phyloP scores from a whole-genome alignment of 2,797 vertebrate species.

The Paguma larvata region DNA sequence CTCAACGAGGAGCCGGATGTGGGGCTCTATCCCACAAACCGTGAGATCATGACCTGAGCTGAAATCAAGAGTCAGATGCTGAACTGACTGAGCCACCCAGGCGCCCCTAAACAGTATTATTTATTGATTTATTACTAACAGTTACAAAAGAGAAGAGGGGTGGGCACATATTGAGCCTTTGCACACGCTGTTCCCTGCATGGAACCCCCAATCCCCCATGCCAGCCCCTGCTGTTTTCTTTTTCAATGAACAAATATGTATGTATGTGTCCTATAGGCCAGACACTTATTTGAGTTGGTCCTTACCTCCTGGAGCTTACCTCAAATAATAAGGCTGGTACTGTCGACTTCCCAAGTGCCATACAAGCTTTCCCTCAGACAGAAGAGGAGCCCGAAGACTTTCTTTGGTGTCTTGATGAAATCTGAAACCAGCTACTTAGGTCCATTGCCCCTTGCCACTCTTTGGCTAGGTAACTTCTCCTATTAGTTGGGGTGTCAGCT shows the following conservation, averaged over 20 bases:
- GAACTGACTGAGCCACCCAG: too few relatives aligned
- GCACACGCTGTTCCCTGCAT: background rate
- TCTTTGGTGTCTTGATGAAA: constrained; percentile 24
- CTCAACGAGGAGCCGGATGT: too few relatives aligned
- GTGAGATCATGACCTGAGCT: too few relatives aligned
- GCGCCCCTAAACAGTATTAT: background rate
- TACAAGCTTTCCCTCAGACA: background rate
- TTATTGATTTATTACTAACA: background rate
- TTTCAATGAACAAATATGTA: background rate
- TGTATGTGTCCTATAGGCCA: background rate
- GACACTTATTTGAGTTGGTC: background rate
- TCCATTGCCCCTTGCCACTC: background rate
- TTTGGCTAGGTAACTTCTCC: background rate
- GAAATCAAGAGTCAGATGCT: too few relatives aligned
- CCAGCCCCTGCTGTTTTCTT: background rate
- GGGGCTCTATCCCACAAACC: too few relatives aligned
- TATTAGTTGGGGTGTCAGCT: background rate
- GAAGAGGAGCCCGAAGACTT: constrained; percentile 5
- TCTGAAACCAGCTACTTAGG: background rate
- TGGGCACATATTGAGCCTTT: background rate
- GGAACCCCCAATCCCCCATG: background rate
- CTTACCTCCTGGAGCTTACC: background rate
- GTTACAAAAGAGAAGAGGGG: background rate
- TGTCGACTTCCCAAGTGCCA: background rate
- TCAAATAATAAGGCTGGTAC: background rate